A percentile compares a stretch with the other conserved stretches of the same genome.
These are phyloP conservation scores for Eremobia ochroleuca DNA, from an alignment of 2,888 invertebrate genomes.

Conservation along the genomic window DNA sequence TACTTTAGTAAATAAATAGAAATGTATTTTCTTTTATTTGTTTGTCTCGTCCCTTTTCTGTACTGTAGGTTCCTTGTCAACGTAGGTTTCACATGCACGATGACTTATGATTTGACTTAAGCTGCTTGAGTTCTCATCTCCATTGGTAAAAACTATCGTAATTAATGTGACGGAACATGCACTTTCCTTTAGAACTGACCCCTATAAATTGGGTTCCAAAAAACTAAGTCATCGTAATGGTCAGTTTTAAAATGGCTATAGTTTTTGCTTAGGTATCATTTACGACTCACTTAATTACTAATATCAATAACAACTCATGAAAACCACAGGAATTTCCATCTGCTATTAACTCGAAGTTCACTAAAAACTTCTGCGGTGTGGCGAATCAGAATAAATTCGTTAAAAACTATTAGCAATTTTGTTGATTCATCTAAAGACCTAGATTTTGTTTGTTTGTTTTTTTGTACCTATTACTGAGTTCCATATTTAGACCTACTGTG, in stretches of 20 bases:
- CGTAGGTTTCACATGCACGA: no score
- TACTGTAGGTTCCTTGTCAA: neutral
- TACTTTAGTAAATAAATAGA: neutral
- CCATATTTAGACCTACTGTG: neutral
- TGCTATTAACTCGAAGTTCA: neutral
- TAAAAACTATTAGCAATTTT: slow-evolving; percentile 26
- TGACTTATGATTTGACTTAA: neutral
- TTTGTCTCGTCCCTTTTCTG: neutral
- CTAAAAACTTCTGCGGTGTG: slow-evolving; percentile 31
- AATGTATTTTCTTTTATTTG: neutral
- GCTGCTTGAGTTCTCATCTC: neutral
- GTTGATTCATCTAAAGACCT: slow-evolving; percentile 32
- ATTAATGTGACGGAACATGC: neutral
- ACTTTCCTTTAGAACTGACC: neutral
- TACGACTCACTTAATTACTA: slow-evolving; percentile 25
- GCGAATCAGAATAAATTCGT: slow-evolving; percentile 35
- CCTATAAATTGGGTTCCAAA: neutral
- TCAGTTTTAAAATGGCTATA: neutral
- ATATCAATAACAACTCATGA: slow-evolving; percentile 25
- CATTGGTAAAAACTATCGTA: no score
- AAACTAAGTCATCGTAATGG: neutral
- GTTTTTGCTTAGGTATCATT: neutral
- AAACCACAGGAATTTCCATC: slow-evolving; percentile 16
- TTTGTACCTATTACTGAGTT: slow-evolving; percentile 3
- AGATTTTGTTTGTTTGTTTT: neutral